A percentile compares a stretch with the other conserved stretches of the same genome.
Conservation (phyloP, 2,797 vertebrate genomes). For the Buphagus erythrorhynchus region DNA sequence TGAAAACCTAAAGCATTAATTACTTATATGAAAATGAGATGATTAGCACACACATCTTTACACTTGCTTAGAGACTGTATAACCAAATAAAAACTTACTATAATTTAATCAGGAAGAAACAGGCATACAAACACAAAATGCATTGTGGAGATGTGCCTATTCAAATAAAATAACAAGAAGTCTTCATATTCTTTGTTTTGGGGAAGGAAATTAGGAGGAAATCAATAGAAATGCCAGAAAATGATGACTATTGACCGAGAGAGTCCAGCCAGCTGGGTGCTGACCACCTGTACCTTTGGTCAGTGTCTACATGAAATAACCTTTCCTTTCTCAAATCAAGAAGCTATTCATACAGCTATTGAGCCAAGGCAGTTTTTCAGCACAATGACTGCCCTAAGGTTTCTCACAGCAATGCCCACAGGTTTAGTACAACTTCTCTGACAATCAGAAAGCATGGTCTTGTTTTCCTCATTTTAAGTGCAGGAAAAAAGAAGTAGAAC, state of each 20-base stretch:
- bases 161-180: neutral
- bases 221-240: neutral
- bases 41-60: neutral
- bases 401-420: neutral
- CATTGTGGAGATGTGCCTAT: neutral
- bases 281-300: neutral
- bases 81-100: neutral
- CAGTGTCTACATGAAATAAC: neutral
- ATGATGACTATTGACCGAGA: neutral
- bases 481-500: neutral
- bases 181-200: neutral
- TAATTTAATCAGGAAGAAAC: neutral
- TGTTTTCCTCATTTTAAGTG: neutral
- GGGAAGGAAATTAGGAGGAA: neutral
- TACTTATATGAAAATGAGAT: neutral
- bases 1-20: slow-evolving; percentile 21
- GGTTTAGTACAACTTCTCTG: neutral
- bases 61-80: neutral
- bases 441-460: neutral
- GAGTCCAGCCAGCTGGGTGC: neutral
- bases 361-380: neutral
- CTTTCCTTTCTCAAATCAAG: neutral
- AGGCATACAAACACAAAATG: neutral
- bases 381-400: neutral
- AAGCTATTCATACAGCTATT: neutral